Percentiles rank a stretch among this genome's conserved stretches.
Evolutionary conservation across 2,113 vertebrate species (phyloP).

Genomic region (Macrotus californicus): DNA sequence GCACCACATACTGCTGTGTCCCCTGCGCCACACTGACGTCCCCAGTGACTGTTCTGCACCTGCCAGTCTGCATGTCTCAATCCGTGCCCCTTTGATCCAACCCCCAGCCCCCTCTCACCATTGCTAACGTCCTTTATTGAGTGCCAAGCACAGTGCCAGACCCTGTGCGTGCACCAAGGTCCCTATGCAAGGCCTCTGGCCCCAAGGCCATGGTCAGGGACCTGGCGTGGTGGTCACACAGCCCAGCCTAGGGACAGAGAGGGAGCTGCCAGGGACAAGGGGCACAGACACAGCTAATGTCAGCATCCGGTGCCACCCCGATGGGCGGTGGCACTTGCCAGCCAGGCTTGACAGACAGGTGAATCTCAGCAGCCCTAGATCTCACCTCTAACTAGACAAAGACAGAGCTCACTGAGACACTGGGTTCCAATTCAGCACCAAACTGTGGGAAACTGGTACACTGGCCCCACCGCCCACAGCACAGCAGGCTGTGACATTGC

Average conservation of each 20-base stretch:
- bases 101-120: neutral
- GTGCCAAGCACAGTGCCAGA: neutral
- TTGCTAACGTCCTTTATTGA: neutral
- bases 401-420: constrained; percentile 12
- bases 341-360: neutral
- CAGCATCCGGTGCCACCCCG: neutral
- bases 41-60: neutral
- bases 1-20: no score
- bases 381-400: constrained; percentile 12
- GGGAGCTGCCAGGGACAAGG: no score
- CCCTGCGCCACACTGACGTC: no score
- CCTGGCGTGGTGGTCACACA: neutral
- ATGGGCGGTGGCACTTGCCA: accelerated
- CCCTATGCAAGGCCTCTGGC: no score
- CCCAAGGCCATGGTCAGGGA: neutral
- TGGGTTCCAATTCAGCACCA: constrained; percentile 38
- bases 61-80: neutral
- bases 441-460: neutral
- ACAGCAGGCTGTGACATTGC: neutral
- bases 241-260: neutral
- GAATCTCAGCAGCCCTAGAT: neutral
- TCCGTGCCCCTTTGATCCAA: neutral
- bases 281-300: accelerated
- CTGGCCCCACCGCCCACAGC: neutral
- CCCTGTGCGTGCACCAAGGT: no score